A percentile compares a stretch with the other conserved stretches of the same genome.
Evolutionary conservation across 1,140 invertebrate genomes (phyloP).

Genomic region (Heliconius nattereri): DNA sequence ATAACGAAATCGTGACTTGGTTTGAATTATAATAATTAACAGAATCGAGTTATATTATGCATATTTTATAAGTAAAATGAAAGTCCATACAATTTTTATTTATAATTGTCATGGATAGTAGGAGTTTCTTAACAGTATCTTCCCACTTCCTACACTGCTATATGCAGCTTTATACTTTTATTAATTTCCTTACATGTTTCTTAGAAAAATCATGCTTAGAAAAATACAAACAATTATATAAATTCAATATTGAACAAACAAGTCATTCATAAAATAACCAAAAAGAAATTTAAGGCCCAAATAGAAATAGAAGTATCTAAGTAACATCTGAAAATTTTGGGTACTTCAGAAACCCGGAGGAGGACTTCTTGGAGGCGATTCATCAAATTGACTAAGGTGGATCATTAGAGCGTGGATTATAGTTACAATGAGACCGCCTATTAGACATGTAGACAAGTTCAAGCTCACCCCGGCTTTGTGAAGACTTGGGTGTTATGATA

Average conservation of each 20-base stretch:
- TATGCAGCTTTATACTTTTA: not conserved
- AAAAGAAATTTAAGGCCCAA: not conserved
- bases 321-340: constrained; percentile 11
- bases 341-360: not conserved
- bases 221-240: not conserved
- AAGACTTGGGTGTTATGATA: not conserved
- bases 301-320: not conserved
- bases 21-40: constrained; percentile 1
- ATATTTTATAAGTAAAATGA: not conserved
- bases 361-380: constrained; percentile 29
- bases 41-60: not conserved
- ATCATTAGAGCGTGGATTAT: constrained; percentile 34
- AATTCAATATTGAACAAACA: not conserved
- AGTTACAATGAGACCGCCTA: constrained; percentile 19
- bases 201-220: not conserved
- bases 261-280: no score
- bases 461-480: constrained; percentile 24
- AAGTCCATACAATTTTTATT: not conserved
- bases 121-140: no score
- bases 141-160: no score
- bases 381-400: constrained; percentile 36
- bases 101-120: no score
- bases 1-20: constrained; percentile 5
- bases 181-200: not conserved
- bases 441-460: constrained; percentile 35